Evolutionary conservation across 2,888 invertebrate genomes (phyloP).

Genomic region (Hemaris fuciformis): DNA sequence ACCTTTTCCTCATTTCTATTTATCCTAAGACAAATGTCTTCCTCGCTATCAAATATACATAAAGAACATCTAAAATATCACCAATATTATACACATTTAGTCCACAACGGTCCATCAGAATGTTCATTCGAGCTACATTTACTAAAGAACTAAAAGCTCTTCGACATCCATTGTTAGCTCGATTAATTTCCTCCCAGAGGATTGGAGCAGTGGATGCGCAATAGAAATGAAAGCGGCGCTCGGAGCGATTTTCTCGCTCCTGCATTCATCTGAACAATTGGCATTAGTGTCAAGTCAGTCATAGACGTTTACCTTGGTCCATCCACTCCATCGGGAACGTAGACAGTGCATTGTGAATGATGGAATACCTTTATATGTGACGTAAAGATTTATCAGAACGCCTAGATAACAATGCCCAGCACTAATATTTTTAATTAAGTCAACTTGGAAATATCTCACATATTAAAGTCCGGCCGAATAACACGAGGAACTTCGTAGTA

Average conservation of each 20-base stretch:
- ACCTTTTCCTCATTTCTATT: too few relatives aligned
- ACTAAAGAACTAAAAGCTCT: constrained; percentile 12
- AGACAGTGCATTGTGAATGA: neutral
- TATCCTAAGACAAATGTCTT: too few relatives aligned
- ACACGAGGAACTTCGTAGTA: neutral
- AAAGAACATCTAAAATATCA: too few relatives aligned
- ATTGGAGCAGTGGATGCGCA: constrained; percentile 13
- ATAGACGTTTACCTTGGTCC: constrained; percentile 11
- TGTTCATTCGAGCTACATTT: constrained; percentile 10
- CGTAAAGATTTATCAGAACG: neutral
- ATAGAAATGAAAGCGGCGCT: constrained; percentile 8
- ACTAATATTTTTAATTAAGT: too few relatives aligned
- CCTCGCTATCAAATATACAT: too few relatives aligned
- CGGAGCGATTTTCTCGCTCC: constrained; percentile 6
- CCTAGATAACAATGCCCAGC: too few relatives aligned
- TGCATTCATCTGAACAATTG: constrained; percentile 14
- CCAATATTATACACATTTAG: neutral
- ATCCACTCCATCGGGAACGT: constrained; percentile 7
- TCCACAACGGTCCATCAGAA: neutral
- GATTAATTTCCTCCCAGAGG: constrained; percentile 14
- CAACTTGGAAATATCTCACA: too few relatives aligned
- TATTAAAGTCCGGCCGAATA: neutral
- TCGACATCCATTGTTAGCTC: constrained; percentile 13
- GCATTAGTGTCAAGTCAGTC: constrained; percentile 15
- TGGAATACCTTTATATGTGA: neutral